phyloP scores from a whole-genome alignment of 1,140 invertebrate species.

The Drosophila bipectinata region DNA sequence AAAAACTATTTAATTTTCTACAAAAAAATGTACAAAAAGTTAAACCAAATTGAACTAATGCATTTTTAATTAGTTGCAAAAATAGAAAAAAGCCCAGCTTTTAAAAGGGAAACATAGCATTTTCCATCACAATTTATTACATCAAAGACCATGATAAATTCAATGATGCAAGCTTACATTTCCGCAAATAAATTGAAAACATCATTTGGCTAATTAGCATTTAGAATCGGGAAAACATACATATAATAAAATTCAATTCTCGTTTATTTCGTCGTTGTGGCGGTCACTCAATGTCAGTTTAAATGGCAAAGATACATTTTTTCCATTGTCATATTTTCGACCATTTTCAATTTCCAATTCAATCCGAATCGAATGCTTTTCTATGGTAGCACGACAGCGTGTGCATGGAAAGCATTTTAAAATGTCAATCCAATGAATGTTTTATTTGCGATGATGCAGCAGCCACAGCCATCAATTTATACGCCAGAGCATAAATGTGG shows the following conservation, averaged over 20 bases:
- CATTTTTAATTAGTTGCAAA: not conserved
- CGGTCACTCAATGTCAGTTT: conserved; percentile 31
- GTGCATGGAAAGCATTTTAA: conserved; percentile 65
- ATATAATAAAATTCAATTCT: conserved; percentile 31
- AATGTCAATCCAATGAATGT: conserved; percentile 63
- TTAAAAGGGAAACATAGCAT: conserved; percentile 1
- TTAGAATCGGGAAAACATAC: conserved; percentile 3
- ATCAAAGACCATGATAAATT: not conserved
- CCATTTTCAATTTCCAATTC: conserved; percentile 17
- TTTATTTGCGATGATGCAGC: conserved; percentile 42
- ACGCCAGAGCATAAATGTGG: conserved; percentile 26
- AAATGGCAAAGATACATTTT: conserved; percentile 36
- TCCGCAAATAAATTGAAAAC: conserved; percentile 30
- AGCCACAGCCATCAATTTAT: conserved; percentile 40
- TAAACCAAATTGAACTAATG: not conserved
- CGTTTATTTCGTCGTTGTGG: not conserved
- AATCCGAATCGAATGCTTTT: conserved; percentile 4
- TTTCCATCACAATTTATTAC: not conserved
- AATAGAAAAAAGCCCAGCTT: not conserved
- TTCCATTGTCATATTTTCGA: conserved; percentile 49
- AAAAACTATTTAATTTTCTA: not conserved
- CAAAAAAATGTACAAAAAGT: not conserved
- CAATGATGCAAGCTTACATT: not conserved
- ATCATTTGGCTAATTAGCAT: conserved; percentile 38
- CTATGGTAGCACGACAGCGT: conserved; percentile 26